Evolutionary conservation across 1,140 invertebrate species (phyloP).

Genomic region (Drosophila virilis): DNA sequence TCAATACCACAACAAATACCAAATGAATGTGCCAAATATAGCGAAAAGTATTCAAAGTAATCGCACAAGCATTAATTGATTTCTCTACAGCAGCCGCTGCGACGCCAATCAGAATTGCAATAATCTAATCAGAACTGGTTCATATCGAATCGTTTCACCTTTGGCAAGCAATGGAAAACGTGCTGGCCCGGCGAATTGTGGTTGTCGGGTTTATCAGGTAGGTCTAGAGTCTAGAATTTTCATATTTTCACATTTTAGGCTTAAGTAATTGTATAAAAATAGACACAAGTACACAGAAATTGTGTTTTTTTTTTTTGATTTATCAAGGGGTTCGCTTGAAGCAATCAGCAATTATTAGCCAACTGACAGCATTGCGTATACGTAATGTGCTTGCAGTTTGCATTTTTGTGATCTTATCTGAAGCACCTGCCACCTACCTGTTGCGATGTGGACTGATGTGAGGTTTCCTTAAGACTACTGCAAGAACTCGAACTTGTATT

Average conservation of each 20-base stretch:
- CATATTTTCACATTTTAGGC: conserved; percentile 25
- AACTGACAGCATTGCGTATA: conserved; percentile 23
- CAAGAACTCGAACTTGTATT: conserved; percentile 79
- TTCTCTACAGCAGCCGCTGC: conserved; percentile 38
- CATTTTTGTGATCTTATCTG: background rate
- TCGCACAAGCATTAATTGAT: conserved; percentile 14
- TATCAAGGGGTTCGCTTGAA: background rate
- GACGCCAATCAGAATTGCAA: conserved; percentile 33
- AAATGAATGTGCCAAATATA: conserved; percentile 11
- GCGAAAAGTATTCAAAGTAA: conserved; percentile 15
- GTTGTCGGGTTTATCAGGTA: conserved; percentile 28
- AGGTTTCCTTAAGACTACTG: conserved; percentile 84
- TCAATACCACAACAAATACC: conserved; percentile 21
- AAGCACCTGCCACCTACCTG: conserved; percentile 59
- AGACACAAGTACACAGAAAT: conserved; percentile 5
- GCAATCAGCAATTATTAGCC: conserved; percentile 14
- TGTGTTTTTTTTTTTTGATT: background rate
- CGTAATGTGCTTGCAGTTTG: background rate
- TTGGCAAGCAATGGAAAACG: conserved; percentile 16
- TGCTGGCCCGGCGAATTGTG: conserved; percentile 17
- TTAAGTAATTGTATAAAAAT: conserved; percentile 55
- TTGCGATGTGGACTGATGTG: conserved; percentile 79
- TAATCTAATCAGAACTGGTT: conserved; percentile 45
- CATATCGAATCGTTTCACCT: conserved; percentile 21
- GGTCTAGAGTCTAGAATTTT: conserved; percentile 4